phyloP scores from a whole-genome alignment of 2,797 vertebrate genomes.

The Jordanella pulchra region DNA sequence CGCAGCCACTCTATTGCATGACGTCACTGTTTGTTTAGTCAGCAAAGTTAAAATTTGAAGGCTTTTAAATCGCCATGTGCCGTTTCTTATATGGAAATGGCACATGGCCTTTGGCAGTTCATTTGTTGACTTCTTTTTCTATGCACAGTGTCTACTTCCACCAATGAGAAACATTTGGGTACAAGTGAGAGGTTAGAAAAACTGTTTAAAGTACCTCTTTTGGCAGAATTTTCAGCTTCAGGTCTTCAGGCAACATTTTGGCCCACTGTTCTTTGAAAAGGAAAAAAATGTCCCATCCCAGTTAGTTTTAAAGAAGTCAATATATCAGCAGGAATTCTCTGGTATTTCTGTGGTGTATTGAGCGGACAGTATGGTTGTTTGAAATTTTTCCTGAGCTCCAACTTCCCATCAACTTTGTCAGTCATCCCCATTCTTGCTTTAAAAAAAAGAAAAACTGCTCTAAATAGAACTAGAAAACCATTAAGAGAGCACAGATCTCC shows the following conservation, averaged over 20 bases:
- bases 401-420: neutral
- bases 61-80: slow-evolving; percentile 2
- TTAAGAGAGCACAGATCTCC: too few relatives aligned
- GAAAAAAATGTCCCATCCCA: neutral
- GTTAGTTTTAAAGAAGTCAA: neutral
- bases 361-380: neutral
- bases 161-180: too few relatives aligned
- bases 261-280: neutral
- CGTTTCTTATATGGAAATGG: slow-evolving; percentile 42
- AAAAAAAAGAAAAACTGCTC: too few relatives aligned
- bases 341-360: neutral
- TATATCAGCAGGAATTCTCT: neutral
- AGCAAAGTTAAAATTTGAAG: slow-evolving; percentile 1
- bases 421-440: too few relatives aligned
- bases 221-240: neutral
- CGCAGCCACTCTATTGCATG: slow-evolving; percentile 4
- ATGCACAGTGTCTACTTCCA: slow-evolving; percentile 2
- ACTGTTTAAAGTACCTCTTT: neutral
- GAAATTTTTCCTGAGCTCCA: too few relatives aligned
- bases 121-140: slow-evolving; percentile 25
- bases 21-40: neutral
- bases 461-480: too few relatives aligned
- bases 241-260: neutral
- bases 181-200: neutral
- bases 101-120: slow-evolving; percentile 6